Percentiles rank a stretch among this genome's conserved stretches.
phyloP scores from a whole-genome alignment of 2,797 vertebrate genomes.

The Chelon auratus region DNA sequence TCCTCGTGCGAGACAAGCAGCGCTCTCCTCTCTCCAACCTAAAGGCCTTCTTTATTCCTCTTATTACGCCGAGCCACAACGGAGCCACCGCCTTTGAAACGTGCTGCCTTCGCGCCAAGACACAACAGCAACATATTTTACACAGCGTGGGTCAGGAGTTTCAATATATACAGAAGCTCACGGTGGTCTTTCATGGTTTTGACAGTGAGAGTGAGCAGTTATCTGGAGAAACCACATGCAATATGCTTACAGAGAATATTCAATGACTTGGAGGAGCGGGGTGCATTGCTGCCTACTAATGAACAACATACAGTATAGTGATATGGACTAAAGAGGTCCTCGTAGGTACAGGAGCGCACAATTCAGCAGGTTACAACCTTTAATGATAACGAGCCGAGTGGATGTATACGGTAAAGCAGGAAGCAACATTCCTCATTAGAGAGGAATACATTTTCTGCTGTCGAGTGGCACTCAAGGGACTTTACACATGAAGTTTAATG shows the following conservation, averaged over 20 bases:
- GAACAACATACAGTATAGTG: conserved; percentile 23
- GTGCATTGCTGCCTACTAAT: conserved; percentile 35
- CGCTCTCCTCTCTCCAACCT: conserved; percentile 15
- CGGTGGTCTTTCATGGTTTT: conserved; percentile 53
- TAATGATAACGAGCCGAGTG: conserved; percentile 28
- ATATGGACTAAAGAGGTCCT: conserved; percentile 33
- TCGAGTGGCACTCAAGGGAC: conserved; percentile 1
- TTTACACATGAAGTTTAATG: conserved; percentile 19
- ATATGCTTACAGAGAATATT: conserved; percentile 57
- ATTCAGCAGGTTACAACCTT: conserved; percentile 36
- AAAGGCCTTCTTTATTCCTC: conserved; percentile 33
- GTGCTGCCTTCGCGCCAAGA: neutral
- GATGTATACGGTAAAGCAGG: neutral
- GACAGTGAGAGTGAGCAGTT: conserved; percentile 39
- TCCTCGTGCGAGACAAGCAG: conserved; percentile 12
- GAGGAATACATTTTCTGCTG: neutral
- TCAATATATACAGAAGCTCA: conserved; percentile 21
- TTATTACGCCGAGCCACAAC: conserved; percentile 21
- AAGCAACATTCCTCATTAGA: neutral
- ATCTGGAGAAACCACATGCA: conserved; percentile 46
- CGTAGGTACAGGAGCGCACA: conserved; percentile 25
- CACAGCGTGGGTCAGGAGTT: conserved; percentile 30
- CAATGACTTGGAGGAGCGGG: conserved; percentile 17
- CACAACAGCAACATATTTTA: conserved; percentile 34
- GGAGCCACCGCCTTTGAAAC: conserved; percentile 55